phyloP scores from a whole-genome alignment of 2,797 vertebrate genomes.

The Rhynchonycteris naso region DNA sequence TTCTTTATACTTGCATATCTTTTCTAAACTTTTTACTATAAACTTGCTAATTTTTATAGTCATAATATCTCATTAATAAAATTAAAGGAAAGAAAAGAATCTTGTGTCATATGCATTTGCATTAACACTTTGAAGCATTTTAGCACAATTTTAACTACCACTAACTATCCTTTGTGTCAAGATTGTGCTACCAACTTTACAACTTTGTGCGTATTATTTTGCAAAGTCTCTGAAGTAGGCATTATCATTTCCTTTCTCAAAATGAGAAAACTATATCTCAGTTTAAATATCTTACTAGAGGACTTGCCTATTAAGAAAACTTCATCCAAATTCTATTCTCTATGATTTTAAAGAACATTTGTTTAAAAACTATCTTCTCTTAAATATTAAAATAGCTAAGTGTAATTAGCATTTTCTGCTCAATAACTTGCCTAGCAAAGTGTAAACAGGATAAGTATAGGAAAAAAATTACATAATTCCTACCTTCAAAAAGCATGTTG shows the following conservation, averaged over 20 bases:
- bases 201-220: background rate
- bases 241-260: background rate
- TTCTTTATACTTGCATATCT: background rate
- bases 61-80: background rate
- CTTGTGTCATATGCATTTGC: background rate
- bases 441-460: background rate
- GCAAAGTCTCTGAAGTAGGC: background rate
- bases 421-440: background rate
- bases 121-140: background rate
- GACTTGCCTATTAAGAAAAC: background rate
- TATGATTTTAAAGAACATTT: background rate
- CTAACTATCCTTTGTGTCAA: too few relatives aligned
- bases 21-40: background rate
- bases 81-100: background rate
- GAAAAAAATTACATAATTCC: background rate
- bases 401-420: background rate
- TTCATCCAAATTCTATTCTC: background rate
- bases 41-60: background rate
- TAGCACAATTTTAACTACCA: background rate
- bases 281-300: background rate
- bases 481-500: background rate
- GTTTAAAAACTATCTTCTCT: background rate
- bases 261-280: background rate
- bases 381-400: constrained; percentile 5
- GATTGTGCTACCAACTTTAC: too few relatives aligned